Conservation (phyloP, 2,797 vertebrate species). For the Fratercula arctica region DNA sequence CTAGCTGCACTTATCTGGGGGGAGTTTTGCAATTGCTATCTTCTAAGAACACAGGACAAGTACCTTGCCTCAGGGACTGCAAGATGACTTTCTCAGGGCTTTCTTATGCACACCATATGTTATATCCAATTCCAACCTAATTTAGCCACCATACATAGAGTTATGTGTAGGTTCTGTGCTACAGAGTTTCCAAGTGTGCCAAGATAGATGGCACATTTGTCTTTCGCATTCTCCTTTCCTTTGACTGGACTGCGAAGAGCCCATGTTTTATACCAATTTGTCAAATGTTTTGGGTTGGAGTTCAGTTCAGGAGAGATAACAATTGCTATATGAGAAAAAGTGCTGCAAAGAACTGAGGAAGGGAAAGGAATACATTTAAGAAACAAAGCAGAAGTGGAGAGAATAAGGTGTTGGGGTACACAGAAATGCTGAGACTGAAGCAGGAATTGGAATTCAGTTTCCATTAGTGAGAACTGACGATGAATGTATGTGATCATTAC, state of each 20-base stretch:
- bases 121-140: neutral
- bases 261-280: neutral
- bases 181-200: neutral
- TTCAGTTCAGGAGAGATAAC: neutral
- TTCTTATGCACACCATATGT: neutral
- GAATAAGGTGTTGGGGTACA: neutral
- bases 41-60: neutral
- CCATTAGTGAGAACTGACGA: neutral
- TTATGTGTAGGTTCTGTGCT: neutral
- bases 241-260: neutral
- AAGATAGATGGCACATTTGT: neutral
- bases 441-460: neutral
- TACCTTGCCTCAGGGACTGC: neutral
- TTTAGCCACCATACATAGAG: neutral
- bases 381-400: neutral
- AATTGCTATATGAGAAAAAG: neutral
- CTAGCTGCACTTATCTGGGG: no score
- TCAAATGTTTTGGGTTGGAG: neutral
- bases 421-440: neutral
- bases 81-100: neutral
- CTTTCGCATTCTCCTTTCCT: neutral
- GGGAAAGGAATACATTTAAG: neutral
- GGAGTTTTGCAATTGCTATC: neutral
- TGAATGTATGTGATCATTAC: neutral
- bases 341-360: neutral